Evolutionary conservation across 2,888 invertebrate species (phyloP).

Genomic region (Agrotis ipsilon): DNA sequence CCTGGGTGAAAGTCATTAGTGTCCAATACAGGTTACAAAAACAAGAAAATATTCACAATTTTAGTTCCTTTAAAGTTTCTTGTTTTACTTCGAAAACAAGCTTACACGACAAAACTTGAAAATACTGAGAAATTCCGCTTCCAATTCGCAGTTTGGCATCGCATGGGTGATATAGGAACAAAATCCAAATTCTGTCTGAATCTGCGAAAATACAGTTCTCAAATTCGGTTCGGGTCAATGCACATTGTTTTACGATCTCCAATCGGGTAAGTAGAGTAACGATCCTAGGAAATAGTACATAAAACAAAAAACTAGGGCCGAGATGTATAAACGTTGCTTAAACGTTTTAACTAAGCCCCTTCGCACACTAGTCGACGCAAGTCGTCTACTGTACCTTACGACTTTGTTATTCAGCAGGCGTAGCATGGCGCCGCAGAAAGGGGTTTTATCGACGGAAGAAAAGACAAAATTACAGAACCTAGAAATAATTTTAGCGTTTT

Average conservation of each 20-base stretch:
- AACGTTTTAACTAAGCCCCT: not conserved
- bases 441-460: too few species aligned
- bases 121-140: not conserved
- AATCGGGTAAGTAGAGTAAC: not conserved
- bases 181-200: constrained; percentile 10
- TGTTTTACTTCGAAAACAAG: not conserved
- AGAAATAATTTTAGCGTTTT: too few species aligned
- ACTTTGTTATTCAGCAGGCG: too few species aligned
- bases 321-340: not conserved
- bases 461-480: too few species aligned
- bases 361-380: too few species aligned
- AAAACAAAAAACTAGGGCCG: not conserved
- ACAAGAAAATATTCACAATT: not conserved
- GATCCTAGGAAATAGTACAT: not conserved
- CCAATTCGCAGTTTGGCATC: constrained; percentile 3
- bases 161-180: constrained; percentile 16
- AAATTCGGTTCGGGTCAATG: constrained; percentile 10
- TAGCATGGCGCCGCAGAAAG: too few species aligned
- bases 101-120: not conserved
- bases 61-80: not conserved
- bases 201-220: not conserved
- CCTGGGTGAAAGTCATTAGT: too few species aligned
- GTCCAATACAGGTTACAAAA: not conserved
- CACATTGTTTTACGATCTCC: constrained; percentile 16
- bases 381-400: too few species aligned